Conservation (phyloP, 2,113 vertebrate species). For the Puma concolor region DNA sequence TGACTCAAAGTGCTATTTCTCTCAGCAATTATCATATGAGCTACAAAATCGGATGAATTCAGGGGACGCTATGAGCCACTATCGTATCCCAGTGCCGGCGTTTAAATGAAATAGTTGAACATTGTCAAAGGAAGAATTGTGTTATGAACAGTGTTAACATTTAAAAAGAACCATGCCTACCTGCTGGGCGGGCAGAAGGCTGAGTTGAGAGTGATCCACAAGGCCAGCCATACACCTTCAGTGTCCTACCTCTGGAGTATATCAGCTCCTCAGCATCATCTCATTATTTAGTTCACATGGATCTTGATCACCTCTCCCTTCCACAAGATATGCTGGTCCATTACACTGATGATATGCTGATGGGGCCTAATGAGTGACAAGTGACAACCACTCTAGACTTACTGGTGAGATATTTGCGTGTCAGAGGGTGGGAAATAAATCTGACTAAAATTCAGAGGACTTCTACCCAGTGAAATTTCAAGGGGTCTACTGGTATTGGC, state of each 20-base stretch:
- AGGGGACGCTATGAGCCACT: neutral
- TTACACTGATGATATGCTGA: neutral
- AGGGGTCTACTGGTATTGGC: neutral
- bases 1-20: slow-evolving; percentile 65
- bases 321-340: neutral
- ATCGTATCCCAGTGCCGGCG: neutral
- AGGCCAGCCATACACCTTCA: neutral
- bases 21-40: slow-evolving; percentile 65
- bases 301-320: neutral
- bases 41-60: slow-evolving; percentile 46
- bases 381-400: neutral
- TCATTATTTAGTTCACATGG: neutral
- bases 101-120: slow-evolving; percentile 37
- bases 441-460: neutral
- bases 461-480: neutral
- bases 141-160: neutral
- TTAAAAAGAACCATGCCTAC: neutral
- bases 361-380: neutral
- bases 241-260: neutral
- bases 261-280: neutral
- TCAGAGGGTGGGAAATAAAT: neutral
- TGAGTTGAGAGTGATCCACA: neutral
- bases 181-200: neutral
- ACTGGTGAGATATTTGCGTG: neutral
- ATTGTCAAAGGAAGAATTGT: neutral